Base-by-base conservation (phyloP, 2,113 vertebrate genomes). In the Ceuthmochares aereus region DNA sequence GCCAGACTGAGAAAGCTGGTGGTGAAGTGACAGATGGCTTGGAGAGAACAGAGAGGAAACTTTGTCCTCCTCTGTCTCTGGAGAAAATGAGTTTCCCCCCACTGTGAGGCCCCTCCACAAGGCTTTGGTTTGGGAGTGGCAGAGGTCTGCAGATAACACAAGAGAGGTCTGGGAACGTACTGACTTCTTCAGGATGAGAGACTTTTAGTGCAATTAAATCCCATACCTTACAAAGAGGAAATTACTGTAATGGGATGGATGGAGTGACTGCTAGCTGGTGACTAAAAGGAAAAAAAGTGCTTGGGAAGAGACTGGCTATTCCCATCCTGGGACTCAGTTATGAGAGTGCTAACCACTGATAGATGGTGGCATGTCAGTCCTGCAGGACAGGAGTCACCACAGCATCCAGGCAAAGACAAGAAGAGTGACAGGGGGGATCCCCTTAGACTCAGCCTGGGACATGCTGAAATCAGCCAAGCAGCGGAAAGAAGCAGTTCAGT, bases 11-110 rank as follows among this genome's bases (percentile, higher is more conserved):
- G 77, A 94, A 89, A 95, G 86, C 64, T 1, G 1, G 21, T 90
- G 60, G 73, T 64, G 73, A 95, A 96, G 64, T 81, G 79, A 89
- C 96, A 95, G 94, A 95, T 95, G 91, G 73, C 64, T 89, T 93
- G 73, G 56, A 92, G 88, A 96, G 93, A 89, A 95, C 93, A 92
- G 91, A 95, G 93, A 96, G 94, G 94, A 95, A 95, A 96, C 93
- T 95, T 93, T 84, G 91, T 93, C 56, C 86, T 93, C 58, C 58
- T 70, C 51, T 59, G 72, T 93, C 94, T 88, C 94, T 81, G 73
- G 91, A 95, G 96, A 95, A 93, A 95, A 92, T 32, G 2, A 89
- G 55, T 52, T 95, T 92, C 40, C 85, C 43, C 0, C 1, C 18
- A 54, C 34, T 64, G 68, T 81, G 91, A 93, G 95, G 93, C 89